Percentiles rank a stretch among this genome's conserved stretches.
phyloP scores from a whole-genome alignment of 1,140 invertebrate genomes.

The Idris sp. region DNA sequence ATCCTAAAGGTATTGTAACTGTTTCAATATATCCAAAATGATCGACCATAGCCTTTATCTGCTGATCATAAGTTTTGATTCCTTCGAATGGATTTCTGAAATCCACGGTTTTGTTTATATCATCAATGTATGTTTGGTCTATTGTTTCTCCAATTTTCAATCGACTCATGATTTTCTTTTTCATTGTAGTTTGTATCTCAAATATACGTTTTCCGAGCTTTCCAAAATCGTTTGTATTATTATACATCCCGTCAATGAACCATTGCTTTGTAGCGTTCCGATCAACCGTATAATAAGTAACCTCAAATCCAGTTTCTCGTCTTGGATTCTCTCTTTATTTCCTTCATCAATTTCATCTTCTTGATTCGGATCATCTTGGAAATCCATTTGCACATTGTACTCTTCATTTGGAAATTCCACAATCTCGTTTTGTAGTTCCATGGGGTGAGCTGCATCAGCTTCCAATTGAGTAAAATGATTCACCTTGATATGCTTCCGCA shows the following conservation, averaged over 20 bases:
- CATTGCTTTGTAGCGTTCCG: conserved; percentile 30
- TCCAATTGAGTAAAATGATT: no score
- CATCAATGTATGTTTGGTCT: conserved; percentile 2
- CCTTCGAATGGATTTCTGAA: conserved; percentile 17
- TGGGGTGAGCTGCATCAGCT: no score
- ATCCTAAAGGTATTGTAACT: conserved; percentile 3
- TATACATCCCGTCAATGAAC: conserved; percentile 28
- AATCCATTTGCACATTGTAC: no score
- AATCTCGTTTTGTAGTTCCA: no score
- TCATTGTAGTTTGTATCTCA: conserved; percentile 12
- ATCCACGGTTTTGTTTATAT: background rate
- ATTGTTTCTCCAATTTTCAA: conserved; percentile 1
- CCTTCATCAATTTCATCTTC: background rate
- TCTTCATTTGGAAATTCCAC: no score
- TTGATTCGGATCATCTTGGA: no score
- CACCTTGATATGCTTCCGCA: background rate
- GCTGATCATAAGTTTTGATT: conserved; percentile 16
- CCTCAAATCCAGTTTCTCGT: conserved; percentile 30
- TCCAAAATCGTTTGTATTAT: conserved; percentile 30
- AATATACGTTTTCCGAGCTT: conserved; percentile 24
- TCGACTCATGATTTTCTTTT: conserved; percentile 13
- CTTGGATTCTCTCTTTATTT: no score
- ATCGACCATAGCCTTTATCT: conserved; percentile 14
- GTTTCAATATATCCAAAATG: conserved; percentile 21
- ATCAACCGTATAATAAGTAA: conserved; percentile 30